These are phyloP conservation scores for Microtus oregoni DNA, from an alignment of 2,113 vertebrate genomes.

Conservation along the genomic window DNA sequence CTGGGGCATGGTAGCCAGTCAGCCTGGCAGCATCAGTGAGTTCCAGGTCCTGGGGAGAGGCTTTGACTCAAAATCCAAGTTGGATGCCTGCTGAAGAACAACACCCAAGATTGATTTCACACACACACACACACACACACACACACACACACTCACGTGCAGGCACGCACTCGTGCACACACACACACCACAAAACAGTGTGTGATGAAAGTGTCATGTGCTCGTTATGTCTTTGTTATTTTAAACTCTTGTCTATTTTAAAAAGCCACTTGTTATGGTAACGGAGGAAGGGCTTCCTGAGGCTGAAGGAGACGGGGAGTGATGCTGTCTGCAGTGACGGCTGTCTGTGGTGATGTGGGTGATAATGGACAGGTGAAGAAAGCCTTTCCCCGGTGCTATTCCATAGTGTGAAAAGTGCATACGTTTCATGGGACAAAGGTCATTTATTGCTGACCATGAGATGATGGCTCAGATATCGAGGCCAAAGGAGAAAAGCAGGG, in stretches of 20 bases:
- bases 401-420: slow-evolving; percentile 56
- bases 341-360: neutral
- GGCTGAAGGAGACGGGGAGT: neutral
- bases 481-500: slow-evolving; percentile 3
- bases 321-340: neutral
- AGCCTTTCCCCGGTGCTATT: neutral
- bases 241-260: slow-evolving; percentile 13
- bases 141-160: neutral
- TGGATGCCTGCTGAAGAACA: neutral
- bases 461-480: slow-evolving; percentile 33
- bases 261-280: slow-evolving; percentile 44
- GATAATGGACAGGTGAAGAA: neutral
- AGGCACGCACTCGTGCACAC: too few relatives aligned
- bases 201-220: neutral
- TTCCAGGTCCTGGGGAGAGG: neutral
- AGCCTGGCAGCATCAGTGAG: neutral
- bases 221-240: neutral
- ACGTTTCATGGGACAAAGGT: slow-evolving; percentile 31
- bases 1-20: neutral
- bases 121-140: neutral
- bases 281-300: neutral
- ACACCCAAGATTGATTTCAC: neutral
- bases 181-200: neutral
- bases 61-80: neutral
- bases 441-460: slow-evolving; percentile 45